Evolutionary conservation across 1,140 invertebrate species (phyloP).

Genomic region (Drosophila obscura): DNA sequence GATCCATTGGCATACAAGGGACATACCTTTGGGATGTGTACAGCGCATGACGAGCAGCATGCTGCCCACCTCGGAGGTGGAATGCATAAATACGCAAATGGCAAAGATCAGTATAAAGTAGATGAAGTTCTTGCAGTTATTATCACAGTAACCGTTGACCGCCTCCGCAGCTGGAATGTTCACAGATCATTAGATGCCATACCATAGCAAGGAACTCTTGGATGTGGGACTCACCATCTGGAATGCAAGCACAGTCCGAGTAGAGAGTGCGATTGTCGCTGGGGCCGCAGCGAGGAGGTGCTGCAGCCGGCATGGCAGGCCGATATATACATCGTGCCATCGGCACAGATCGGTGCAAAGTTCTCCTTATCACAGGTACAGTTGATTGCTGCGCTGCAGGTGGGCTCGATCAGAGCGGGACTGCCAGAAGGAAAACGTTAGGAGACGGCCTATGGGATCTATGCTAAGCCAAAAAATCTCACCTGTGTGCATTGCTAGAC

Average conservation of each 20-base stretch:
- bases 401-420: constrained; percentile 84
- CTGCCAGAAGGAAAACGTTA: constrained; percentile 18
- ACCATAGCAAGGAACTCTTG: background rate
- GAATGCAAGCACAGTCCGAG: constrained; percentile 91
- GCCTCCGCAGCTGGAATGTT: constrained; percentile 78
- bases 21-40: constrained; percentile 90
- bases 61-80: constrained; percentile 95
- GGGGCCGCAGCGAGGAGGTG: constrained; percentile 84
- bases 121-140: constrained; percentile 91
- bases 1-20: background rate
- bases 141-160: constrained; percentile 90
- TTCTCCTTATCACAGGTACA: constrained; percentile 90
- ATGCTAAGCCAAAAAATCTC: background rate
- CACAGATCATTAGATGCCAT: background rate
- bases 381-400: constrained; percentile 86
- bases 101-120: constrained; percentile 94
- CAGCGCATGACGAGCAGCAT: constrained; percentile 95
- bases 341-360: constrained; percentile 93
- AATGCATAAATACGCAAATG: constrained; percentile 94
- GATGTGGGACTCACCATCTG: constrained; percentile 50
- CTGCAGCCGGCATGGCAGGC: constrained; percentile 94
- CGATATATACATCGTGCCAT: constrained; percentile 93
- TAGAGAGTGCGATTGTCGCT: constrained; percentile 87
- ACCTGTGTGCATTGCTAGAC: constrained; percentile 57
- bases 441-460: background rate